A percentile compares a stretch with the other conserved stretches of the same genome.
These are phyloP conservation scores for Rana temporaria DNA, from an alignment of 2,113 vertebrate genomes.

Conservation along the genomic window DNA sequence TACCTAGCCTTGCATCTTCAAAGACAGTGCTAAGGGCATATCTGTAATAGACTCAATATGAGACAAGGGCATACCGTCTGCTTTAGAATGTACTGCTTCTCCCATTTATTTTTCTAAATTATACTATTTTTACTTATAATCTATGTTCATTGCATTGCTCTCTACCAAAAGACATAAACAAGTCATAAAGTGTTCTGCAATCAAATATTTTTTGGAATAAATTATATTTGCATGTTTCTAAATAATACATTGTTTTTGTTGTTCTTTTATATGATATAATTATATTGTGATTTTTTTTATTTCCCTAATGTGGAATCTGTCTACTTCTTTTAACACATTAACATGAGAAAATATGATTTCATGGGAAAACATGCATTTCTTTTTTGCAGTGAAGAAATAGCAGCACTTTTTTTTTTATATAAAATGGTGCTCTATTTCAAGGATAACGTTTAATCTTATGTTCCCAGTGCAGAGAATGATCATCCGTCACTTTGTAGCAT, in stretches of 20 bases:
- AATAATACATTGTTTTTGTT: neutral
- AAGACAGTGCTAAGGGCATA: too few species aligned
- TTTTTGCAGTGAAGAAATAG: neutral
- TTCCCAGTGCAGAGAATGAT: slow-evolving; percentile 46
- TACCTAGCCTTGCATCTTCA: too few species aligned
- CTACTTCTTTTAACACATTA: neutral
- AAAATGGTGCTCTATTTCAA: slow-evolving; percentile 47
- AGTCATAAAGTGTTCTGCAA: neutral
- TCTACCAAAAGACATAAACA: too few species aligned
- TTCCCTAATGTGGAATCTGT: too few species aligned
- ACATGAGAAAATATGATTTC: slow-evolving; percentile 10
- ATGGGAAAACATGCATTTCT: slow-evolving; percentile 11
- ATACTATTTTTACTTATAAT: too few species aligned
- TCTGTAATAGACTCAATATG: too few species aligned
- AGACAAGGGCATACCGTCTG: too few species aligned
- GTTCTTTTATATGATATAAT: too few species aligned
- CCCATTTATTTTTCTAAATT: too few species aligned
- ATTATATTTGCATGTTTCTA: neutral
- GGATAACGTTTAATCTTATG: slow-evolving; percentile 53
- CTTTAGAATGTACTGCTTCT: too few species aligned
- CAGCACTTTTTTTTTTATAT: slow-evolving; percentile 24
- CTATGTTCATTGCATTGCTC: too few species aligned
- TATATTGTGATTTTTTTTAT: too few species aligned
- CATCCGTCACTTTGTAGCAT: slow-evolving; percentile 46
- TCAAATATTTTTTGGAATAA: neutral